Evolutionary conservation across 2,888 invertebrate species (phyloP).

Genomic region (Lypha dubia): DNA sequence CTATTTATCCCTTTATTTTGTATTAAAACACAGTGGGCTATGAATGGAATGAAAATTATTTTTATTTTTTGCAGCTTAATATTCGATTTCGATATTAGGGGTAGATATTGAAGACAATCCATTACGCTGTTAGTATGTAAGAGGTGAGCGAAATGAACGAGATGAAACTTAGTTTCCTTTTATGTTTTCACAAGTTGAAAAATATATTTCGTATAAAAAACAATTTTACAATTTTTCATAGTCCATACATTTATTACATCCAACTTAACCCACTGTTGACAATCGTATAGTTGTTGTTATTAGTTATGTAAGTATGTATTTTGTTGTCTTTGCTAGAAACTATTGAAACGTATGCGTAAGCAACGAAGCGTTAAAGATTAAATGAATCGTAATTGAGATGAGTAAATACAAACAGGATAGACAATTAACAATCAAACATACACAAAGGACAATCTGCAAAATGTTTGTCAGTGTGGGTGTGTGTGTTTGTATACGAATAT

Average conservation of each 20-base stretch:
- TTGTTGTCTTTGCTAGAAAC: conserved; percentile 20
- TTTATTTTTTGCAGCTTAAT: too few species aligned
- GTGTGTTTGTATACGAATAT: conserved; percentile 2
- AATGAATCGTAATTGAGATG: conserved; percentile 67
- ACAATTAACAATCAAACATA: not conserved
- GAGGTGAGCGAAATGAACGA: too few species aligned
- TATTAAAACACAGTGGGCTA: conserved; percentile 2
- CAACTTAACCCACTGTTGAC: not conserved
- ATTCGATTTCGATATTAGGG: too few species aligned
- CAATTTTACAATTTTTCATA: too few species aligned
- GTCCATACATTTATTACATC: not conserved
- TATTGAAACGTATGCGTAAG: conserved; percentile 57
- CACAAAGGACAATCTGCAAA: conserved; percentile 22
- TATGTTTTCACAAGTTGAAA: too few species aligned
- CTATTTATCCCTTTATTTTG: not conserved
- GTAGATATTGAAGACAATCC: too few species aligned
- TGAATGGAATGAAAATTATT: not conserved
- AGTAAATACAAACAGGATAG: conserved; percentile 51
- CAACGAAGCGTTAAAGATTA: conserved; percentile 69
- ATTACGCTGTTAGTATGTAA: too few species aligned
- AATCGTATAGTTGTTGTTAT: too few species aligned
- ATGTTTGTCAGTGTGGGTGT: not conserved
- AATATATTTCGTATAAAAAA: too few species aligned
- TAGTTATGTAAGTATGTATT: too few species aligned
- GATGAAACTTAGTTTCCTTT: too few species aligned